These are phyloP conservation scores for Calameuta idolon DNA, from an alignment of 2,888 invertebrate genomes.

Conservation along the genomic window DNA sequence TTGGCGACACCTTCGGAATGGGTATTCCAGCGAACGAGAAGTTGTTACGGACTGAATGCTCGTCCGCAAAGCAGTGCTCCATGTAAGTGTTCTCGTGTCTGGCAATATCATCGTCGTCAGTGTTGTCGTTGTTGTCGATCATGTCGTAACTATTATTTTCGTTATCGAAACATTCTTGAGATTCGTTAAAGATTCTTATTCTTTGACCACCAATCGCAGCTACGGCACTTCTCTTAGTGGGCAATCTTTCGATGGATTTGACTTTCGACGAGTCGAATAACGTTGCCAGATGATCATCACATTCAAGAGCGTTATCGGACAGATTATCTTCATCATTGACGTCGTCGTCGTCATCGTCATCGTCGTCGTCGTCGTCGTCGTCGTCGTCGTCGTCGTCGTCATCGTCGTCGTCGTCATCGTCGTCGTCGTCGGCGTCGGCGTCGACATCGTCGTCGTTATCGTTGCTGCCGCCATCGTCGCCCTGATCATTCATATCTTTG, in stretches of 20 bases:
- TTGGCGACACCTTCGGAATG: slow-evolving; percentile 71
- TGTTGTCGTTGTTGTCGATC: slow-evolving; percentile 51
- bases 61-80: slow-evolving; percentile 35
- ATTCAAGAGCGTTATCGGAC: slow-evolving; percentile 62
- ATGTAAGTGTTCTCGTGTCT: slow-evolving; percentile 28
- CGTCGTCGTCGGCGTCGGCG: slow-evolving; percentile 59
- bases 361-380: slow-evolving; percentile 66
- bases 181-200: slow-evolving; percentile 74
- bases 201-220: slow-evolving; percentile 78
- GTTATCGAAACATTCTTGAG: slow-evolving; percentile 24
- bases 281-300: slow-evolving; percentile 44
- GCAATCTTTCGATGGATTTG: slow-evolving; percentile 63
- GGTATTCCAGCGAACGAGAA: slow-evolving; percentile 52
- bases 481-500: slow-evolving; percentile 62
- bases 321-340: slow-evolving; percentile 57
- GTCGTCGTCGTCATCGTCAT: slow-evolving; percentile 60
- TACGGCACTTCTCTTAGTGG: slow-evolving; percentile 49
- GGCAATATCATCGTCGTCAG: slow-evolving; percentile 54
- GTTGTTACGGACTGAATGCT: slow-evolving; percentile 39
- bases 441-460: slow-evolving; percentile 56
- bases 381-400: slow-evolving; percentile 69
- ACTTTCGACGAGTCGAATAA: slow-evolving; percentile 62
- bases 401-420: slow-evolving; percentile 68
- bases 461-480: slow-evolving; percentile 54
- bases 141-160: background rate